Evolutionary conservation across 2,797 vertebrate species (phyloP), one percentile per base, ranked within the genome.

Genomic region (Telmatherina bonti): DNA sequence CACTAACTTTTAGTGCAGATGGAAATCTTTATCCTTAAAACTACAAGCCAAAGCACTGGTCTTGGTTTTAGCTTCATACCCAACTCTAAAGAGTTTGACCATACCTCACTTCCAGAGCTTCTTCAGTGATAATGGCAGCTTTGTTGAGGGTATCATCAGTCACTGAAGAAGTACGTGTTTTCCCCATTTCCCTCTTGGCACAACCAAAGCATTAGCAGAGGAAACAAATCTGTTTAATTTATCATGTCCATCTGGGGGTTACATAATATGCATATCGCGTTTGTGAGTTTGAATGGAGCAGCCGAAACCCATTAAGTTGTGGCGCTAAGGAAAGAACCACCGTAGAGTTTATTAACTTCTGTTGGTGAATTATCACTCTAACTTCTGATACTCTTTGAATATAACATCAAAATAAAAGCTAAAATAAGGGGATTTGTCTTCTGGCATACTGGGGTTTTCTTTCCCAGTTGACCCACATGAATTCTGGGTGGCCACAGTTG

Each of bases 191-290:
- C 74, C 58, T 64, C 80, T 81, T 90, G 85, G 83, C 79, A 64
- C 18, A 16, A 78, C 52, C 7, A 53, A 62, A 62, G 41, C 52
- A 61, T 80, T 61, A 74, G 81, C 70, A 69, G 59, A 78, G 79
- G 80, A 85, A 81, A 85, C 79, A 80, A 88, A 91, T 89, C 76
- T 82, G 51, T 82, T 88, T 67, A 63, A 85, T 82, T 81, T 78
- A 89, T 89, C 81, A 79, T 43, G 72, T 78, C 85, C 87, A 89
- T 88, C 82, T 91, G 83, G 74, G 29, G 15, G 61, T 91, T 89
- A 82, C 83, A 83, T 83, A 89, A 90, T 82, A 81, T 73, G 73
- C 80, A 78, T 79, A 72, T 83, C 84, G 83, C 86, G 86, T 89
- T 85, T 76, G 79, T 83, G 79, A 72, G 72, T 82, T 79, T 78